Percentiles rank a stretch among this genome's conserved stretches.
phyloP scores from a whole-genome alignment of 2,113 vertebrate species.

The Notothenia coriiceps region DNA sequence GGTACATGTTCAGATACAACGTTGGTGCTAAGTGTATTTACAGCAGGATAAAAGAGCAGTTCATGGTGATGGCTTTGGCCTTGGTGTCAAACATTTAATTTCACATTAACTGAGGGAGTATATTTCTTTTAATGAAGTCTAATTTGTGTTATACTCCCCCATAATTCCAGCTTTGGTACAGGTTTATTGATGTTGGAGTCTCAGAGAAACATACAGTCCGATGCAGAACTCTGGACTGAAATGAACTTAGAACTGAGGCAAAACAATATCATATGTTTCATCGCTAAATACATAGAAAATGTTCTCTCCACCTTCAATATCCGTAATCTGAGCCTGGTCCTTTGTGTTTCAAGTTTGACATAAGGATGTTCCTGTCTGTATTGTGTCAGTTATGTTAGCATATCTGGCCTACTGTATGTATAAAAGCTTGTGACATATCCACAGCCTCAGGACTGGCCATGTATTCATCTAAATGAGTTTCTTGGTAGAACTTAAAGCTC shows the following conservation, averaged over 20 bases:
- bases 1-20: background rate
- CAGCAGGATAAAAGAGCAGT: background rate
- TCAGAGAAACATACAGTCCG: no score
- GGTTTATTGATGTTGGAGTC: background rate
- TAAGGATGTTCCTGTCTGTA: no score
- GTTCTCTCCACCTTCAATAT: no score
- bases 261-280: background rate
- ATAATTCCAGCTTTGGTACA: no score
- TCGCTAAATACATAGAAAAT: background rate
- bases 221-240: background rate
- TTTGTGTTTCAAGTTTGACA: background rate
- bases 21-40: background rate
- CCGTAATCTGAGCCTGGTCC: background rate
- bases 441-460: background rate
- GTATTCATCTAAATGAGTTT: background rate
- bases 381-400: background rate
- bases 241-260: background rate
- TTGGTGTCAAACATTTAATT: background rate
- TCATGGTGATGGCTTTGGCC: background rate
- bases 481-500: no score
- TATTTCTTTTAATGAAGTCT: background rate
- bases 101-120: background rate
- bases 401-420: background rate
- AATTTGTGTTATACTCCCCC: background rate
- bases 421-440: background rate